Evolutionary conservation across 2,888 invertebrate species (phyloP).

Genomic region (Agonopterix heracliana): DNA sequence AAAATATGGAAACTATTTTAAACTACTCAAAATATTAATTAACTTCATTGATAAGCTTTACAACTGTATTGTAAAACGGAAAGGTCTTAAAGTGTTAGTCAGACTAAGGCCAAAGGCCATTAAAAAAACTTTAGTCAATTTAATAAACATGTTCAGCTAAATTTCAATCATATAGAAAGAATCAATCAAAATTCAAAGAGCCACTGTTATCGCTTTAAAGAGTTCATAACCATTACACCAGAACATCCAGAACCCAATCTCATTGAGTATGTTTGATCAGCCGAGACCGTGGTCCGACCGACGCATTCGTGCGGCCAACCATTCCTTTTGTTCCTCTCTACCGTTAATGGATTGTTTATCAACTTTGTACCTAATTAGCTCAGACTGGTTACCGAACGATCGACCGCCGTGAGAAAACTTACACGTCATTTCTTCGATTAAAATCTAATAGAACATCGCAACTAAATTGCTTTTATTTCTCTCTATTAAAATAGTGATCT

Average conservation of each 20-base stretch:
- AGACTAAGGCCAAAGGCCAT: too few species aligned
- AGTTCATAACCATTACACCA: too few species aligned
- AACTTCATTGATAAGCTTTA: too few species aligned
- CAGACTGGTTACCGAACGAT: constrained; percentile 16
- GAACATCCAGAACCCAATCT: background rate
- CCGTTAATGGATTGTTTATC: constrained; percentile 51
- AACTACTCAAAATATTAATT: too few species aligned
- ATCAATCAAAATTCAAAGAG: too few species aligned
- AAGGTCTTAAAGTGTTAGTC: too few species aligned
- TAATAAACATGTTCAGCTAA: too few species aligned
- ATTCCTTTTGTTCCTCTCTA: constrained; percentile 22
- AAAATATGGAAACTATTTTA: too few species aligned
- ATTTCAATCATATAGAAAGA: too few species aligned
- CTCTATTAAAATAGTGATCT: background rate
- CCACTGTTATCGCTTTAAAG: too few species aligned
- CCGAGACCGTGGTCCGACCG: background rate
- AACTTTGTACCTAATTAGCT: constrained; percentile 49
- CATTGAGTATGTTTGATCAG: constrained; percentile 2
- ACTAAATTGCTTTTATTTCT: constrained; percentile 6
- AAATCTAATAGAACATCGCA: constrained; percentile 24
- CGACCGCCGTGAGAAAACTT: constrained; percentile 25
- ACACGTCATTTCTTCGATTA: constrained; percentile 31
- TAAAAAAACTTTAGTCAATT: too few species aligned
- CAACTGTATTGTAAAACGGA: too few species aligned
- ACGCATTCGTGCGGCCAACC: background rate